Conservation (phyloP, 2,797 vertebrate genomes). For the Chiloscyllium punctatum region DNA sequence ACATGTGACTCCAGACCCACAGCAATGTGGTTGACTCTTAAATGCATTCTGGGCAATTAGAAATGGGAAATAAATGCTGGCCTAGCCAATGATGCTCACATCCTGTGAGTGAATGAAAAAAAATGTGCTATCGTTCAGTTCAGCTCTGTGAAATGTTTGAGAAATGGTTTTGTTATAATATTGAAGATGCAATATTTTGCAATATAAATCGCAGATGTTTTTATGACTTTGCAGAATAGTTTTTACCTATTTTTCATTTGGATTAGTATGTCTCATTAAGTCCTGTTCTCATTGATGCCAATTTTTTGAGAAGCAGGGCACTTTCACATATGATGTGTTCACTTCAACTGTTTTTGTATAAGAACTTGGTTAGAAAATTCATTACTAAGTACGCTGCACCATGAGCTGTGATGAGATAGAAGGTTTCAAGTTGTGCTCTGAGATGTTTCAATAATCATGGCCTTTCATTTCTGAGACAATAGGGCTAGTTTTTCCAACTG, state of each 20-base stretch:
- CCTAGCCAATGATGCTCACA: no score
- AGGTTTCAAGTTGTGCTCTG: neutral
- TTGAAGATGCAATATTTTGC: neutral
- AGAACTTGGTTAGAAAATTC: neutral
- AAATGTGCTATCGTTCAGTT: neutral
- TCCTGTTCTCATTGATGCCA: neutral
- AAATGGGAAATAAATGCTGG: no score
- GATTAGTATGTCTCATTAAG: neutral
- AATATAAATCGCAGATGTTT: neutral
- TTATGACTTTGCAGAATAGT: neutral
- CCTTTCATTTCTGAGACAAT: neutral
- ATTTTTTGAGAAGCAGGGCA: neutral
- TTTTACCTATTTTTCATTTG: neutral
- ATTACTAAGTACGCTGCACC: neutral
- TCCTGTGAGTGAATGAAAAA: no score
- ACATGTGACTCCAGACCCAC: no score
- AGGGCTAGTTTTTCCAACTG: no score
- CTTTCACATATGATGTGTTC: neutral
- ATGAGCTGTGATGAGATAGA: neutral
- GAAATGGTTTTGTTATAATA: neutral
- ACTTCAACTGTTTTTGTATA: neutral
- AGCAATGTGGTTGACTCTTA: no score
- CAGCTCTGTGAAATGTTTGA: neutral
- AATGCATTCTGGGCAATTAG: no score
- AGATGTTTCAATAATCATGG: neutral